phyloP scores from a whole-genome alignment of 2,113 vertebrate genomes.

The Cololabis saira region DNA sequence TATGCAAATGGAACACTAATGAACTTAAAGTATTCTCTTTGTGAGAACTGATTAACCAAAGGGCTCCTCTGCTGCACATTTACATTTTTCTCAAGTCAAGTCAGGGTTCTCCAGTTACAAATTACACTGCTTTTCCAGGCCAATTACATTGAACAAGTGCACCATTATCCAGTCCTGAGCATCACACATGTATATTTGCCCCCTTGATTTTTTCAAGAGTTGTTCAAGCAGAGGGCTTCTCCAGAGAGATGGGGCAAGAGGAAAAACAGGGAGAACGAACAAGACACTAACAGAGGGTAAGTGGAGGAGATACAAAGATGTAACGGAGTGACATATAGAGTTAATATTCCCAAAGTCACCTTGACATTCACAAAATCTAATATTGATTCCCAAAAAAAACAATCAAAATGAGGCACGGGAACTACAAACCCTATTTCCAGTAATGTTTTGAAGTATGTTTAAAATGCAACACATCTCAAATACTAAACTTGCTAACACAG shows the following conservation, averaged over 20 bases:
- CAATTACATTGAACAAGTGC: slow-evolving; percentile 82
- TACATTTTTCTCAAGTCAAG: slow-evolving; percentile 79
- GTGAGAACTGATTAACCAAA: slow-evolving; percentile 81
- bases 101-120: slow-evolving; percentile 81
- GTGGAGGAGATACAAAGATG: slow-evolving; percentile 10
- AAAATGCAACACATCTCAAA: too few relatives aligned
- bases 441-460: too few relatives aligned
- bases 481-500: too few relatives aligned
- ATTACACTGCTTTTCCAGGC: slow-evolving; percentile 80
- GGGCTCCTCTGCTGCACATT: slow-evolving; percentile 78
- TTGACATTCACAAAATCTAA: not conserved
- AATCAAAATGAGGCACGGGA: too few relatives aligned
- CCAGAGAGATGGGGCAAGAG: slow-evolving; percentile 50
- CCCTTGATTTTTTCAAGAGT: slow-evolving; percentile 84
- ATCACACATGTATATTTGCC: slow-evolving; percentile 81
- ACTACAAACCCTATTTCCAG: too few relatives aligned
- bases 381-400: not conserved
- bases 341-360: not conserved
- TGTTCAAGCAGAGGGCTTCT: slow-evolving; percentile 75
- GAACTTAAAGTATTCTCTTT: slow-evolving; percentile 82
- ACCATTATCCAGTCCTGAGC: slow-evolving; percentile 84
- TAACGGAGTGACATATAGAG: slow-evolving; percentile 1
- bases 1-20: slow-evolving; percentile 80
- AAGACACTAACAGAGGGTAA: slow-evolving; percentile 20
- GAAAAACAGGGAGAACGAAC: slow-evolving; percentile 36